Evolutionary conservation across 2,888 invertebrate species (phyloP).

Genomic region (Dione juno): DNA sequence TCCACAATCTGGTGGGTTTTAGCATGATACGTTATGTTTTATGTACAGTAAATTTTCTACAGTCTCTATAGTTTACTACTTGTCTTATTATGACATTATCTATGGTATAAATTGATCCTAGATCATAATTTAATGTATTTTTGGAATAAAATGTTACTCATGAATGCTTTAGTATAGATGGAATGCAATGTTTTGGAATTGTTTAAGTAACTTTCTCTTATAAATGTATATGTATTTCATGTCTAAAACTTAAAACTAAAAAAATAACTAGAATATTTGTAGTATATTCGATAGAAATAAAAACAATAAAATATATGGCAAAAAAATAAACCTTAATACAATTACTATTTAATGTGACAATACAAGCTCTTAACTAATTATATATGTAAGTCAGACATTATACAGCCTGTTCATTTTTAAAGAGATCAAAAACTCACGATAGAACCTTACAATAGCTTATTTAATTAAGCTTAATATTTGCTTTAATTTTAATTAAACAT

Average conservation of each 20-base stretch:
- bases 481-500: constrained; percentile 13
- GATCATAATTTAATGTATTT: constrained; percentile 1
- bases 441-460: constrained; percentile 19
- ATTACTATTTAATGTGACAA: constrained; percentile 1
- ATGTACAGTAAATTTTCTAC: too few relatives aligned
- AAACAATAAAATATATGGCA: constrained; percentile 16
- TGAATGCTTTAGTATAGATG: background rate
- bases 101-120: constrained; percentile 2
- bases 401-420: constrained; percentile 26
- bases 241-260: background rate
- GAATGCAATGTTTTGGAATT: constrained; percentile 19
- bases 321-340: background rate
- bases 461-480: constrained; percentile 17
- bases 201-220: background rate
- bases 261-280: constrained; percentile 9
- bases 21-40: background rate
- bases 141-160: background rate
- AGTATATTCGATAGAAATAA: background rate
- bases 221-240: background rate
- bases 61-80: constrained; percentile 1
- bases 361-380: constrained; percentile 19
- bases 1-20: background rate
- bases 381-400: constrained; percentile 20
- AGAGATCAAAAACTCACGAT: constrained; percentile 48
- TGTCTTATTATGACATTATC: background rate